A percentile compares a stretch with the other conserved stretches of the same genome.
phyloP scores from a whole-genome alignment of 2,797 vertebrate species.

The Lepus townsendii region DNA sequence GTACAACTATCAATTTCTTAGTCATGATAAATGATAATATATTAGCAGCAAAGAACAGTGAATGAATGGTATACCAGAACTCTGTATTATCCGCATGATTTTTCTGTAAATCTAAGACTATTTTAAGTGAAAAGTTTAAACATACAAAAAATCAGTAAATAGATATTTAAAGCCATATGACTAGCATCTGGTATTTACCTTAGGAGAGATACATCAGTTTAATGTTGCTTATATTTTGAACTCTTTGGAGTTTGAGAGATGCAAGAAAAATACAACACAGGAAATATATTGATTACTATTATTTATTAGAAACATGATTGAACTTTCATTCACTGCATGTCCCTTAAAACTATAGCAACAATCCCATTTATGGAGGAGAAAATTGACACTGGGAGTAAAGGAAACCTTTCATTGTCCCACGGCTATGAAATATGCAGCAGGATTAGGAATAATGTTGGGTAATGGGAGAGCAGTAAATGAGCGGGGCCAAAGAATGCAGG shows the following conservation, averaged over 20 bases:
- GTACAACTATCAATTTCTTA: background rate
- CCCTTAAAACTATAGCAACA: background rate
- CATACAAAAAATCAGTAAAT: background rate
- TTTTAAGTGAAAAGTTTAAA: background rate
- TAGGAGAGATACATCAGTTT: background rate
- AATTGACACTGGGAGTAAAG: background rate
- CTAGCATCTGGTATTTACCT: background rate
- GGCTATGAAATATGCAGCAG: background rate
- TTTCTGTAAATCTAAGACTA: background rate
- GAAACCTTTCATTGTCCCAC: background rate
- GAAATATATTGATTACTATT: background rate
- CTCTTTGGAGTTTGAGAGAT: background rate
- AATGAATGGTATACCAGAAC: background rate
- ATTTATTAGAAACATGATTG: background rate
- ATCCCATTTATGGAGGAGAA: background rate
- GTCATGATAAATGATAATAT: background rate
- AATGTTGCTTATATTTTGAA: conserved; percentile 5
- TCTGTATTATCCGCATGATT: background rate
- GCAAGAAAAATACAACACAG: background rate
- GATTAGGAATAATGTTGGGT: background rate
- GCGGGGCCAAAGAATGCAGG: background rate
- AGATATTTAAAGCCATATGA: background rate
- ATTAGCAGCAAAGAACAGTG: background rate
- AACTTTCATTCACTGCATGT: background rate
- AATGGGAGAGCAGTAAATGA: accelerated